Conservation (phyloP, 2,888 invertebrate genomes). For the Cryptops parisi region DNA sequence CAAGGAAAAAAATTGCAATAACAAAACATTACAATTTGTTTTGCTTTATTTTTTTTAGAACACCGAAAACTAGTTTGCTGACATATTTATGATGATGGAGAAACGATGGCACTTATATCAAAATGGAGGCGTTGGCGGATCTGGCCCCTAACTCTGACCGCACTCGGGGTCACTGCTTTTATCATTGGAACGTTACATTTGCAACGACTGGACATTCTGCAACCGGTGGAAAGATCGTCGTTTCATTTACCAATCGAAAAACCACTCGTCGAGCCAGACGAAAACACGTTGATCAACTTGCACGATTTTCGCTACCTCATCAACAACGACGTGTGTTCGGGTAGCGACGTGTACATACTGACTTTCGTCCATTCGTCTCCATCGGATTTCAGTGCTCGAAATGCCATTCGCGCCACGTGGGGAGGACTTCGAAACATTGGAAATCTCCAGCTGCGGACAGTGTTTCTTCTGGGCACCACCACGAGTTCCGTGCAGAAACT, state of each 20-base stretch:
- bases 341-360: constrained; percentile 32
- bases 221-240: background rate
- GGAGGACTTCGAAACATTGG: constrained; percentile 30
- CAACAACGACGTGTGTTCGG: constrained; percentile 5
- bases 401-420: constrained; percentile 57
- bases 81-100: no score
- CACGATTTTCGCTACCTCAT: constrained; percentile 13
- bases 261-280: constrained; percentile 1
- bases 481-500: constrained; percentile 26
- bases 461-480: constrained; percentile 51
- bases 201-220: no score
- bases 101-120: no score
- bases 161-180: background rate
- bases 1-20: no score
- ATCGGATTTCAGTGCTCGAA: constrained; percentile 46
- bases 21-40: no score
- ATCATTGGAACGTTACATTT: background rate
- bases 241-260: background rate
- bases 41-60: no score
- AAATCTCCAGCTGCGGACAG: constrained; percentile 38
- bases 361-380: constrained; percentile 56
- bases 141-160: background rate
- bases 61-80: no score
- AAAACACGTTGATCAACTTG: constrained; percentile 11
- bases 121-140: background rate